Evolutionary conservation across 2,888 invertebrate species (phyloP).

Genomic region (Caenorhabditis imperialis): DNA sequence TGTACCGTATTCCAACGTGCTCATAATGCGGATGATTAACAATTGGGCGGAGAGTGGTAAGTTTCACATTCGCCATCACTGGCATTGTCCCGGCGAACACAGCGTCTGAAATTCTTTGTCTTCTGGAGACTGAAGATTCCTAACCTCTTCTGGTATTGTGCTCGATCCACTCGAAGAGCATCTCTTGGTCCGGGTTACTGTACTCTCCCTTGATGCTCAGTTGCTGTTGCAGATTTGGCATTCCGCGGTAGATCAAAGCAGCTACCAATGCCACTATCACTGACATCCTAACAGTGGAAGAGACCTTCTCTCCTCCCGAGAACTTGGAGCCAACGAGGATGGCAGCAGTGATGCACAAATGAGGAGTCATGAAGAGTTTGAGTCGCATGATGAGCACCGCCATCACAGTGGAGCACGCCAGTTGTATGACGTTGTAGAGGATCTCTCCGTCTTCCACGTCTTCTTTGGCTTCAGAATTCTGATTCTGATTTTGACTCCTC

Average conservation of each 20-base stretch:
- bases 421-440: conserved; percentile 84
- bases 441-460: conserved; percentile 68
- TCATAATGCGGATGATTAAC: conserved; percentile 92
- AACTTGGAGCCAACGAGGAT: conserved; percentile 81
- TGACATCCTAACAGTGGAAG: no score
- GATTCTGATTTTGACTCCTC: conserved; percentile 3
- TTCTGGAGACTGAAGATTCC: conserved; percentile 14
- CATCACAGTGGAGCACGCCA: conserved; percentile 85
- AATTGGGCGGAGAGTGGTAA: conserved; percentile 86
- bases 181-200: conserved; percentile 85
- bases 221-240: conserved; percentile 77
- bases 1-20: conserved; percentile 86
- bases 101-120: conserved; percentile 79
- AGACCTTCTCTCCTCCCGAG: conserved; percentile 6
- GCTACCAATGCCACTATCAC: no score
- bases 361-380: conserved; percentile 86
- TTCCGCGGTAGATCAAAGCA: conserved; percentile 24
- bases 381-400: conserved; percentile 86
- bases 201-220: conserved; percentile 83
- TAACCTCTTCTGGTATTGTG: conserved; percentile 80
- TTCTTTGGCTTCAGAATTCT: conserved; percentile 7
- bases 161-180: conserved; percentile 86
- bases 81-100: conserved; percentile 91
- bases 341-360: conserved; percentile 85
- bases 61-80: conserved; percentile 86